These are phyloP conservation scores for Sphaerophoria taeniata DNA, from an alignment of 2,888 invertebrate species.

Conservation along the genomic window DNA sequence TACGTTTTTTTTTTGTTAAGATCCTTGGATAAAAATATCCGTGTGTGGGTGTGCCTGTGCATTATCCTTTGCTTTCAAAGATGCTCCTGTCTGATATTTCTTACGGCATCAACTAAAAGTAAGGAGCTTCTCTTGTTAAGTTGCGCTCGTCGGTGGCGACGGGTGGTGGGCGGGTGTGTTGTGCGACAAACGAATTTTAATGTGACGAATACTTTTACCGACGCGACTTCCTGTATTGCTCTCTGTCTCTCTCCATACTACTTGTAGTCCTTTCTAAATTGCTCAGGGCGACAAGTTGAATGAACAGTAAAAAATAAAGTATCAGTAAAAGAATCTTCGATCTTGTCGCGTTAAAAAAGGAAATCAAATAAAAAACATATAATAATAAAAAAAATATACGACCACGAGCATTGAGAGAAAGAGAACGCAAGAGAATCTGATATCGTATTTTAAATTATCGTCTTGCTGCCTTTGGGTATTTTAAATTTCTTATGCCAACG, in stretches of 20 bases:
- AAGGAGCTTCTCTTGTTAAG: conserved; percentile 5
- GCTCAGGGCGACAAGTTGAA: conserved; percentile 66
- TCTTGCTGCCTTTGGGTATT: conserved; percentile 63
- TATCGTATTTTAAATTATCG: conserved; percentile 71
- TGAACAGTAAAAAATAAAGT: conserved; percentile 42
- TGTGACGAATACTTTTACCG: conserved; percentile 60
- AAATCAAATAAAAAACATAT: conserved; percentile 62
- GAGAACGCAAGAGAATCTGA: conserved; percentile 64
- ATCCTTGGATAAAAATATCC: conserved; percentile 18
- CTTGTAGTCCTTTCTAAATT: conserved; percentile 36
- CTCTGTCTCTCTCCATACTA: background rate
- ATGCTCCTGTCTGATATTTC: conserved; percentile 45
- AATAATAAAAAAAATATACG: conserved; percentile 8
- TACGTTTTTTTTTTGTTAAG: conserved; percentile 39
- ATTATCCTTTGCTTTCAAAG: conserved; percentile 38
- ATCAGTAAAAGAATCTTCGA: conserved; percentile 61
- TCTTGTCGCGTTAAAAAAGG: conserved; percentile 57
- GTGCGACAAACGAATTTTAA: conserved; percentile 71
- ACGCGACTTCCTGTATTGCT: conserved; percentile 11
- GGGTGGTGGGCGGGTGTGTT: conserved; percentile 21
- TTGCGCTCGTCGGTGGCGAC: conserved; percentile 1
- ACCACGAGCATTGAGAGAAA: conserved; percentile 3
- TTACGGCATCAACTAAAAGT: conserved; percentile 13
- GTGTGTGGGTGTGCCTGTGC: background rate
- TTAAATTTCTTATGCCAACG: conserved; percentile 72